A percentile compares a stretch with the other conserved stretches of the same genome.
Evolutionary conservation across 2,113 vertebrate genomes (phyloP).

Genomic region (Copsychus sechellarum): DNA sequence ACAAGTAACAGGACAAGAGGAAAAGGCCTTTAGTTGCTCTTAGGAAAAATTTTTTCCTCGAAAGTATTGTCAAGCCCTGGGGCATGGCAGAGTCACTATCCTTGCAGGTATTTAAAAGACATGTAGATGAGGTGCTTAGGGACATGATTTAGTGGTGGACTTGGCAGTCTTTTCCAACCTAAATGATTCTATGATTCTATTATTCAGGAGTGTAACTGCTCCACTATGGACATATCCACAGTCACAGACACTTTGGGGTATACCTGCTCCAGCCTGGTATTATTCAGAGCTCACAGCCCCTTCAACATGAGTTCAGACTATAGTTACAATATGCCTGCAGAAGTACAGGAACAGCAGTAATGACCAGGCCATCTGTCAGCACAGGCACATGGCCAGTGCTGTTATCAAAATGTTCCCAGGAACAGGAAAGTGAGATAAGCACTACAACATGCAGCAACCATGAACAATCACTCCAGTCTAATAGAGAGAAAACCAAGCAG

Average conservation of each 20-base stretch:
- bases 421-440: not conserved
- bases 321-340: not conserved
- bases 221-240: not conserved
- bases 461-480: not conserved
- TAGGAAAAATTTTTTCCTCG: not conserved
- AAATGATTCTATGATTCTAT: not conserved
- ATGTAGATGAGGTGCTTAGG: not conserved
- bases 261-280: not conserved
- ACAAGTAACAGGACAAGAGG: not conserved
- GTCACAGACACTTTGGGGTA: not conserved
- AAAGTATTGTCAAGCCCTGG: rapidly evolving
- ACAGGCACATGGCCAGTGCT: not conserved
- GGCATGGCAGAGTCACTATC: not conserved
- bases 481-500: not conserved
- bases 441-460: not conserved
- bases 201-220: not conserved
- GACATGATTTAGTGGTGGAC: not conserved
- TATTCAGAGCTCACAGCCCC: not conserved
- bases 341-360: not conserved
- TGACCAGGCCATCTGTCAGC: not conserved
- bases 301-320: not conserved
- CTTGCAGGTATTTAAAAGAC: not conserved
- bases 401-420: not conserved
- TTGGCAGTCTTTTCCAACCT: not conserved
- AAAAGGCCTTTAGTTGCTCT: not conserved